Conservation (phyloP, 2,888 invertebrate genomes). For the Dicroscelio sp. region DNA sequence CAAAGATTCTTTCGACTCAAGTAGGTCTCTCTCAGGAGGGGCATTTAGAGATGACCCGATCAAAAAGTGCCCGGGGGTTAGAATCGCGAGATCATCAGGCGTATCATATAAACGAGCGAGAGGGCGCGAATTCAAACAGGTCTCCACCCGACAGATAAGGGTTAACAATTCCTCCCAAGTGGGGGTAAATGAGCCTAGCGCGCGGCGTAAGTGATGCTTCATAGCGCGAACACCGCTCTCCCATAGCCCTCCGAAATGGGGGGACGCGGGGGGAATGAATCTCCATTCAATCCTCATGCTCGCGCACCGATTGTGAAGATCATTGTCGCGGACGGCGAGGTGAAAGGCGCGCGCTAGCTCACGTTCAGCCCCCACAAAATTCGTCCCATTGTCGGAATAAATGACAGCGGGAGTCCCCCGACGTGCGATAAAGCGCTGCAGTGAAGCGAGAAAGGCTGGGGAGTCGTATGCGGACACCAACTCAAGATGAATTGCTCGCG, state of each 20-base stretch:
- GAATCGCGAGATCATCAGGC: not conserved
- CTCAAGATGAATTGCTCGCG: not conserved
- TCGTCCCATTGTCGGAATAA: not conserved
- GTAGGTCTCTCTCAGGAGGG: not conserved
- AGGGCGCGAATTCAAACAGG: not conserved
- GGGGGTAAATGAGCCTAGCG: not conserved
- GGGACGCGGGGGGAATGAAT: not conserved
- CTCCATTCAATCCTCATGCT: not conserved
- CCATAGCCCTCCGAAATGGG: not conserved
- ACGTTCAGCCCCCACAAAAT: not conserved
- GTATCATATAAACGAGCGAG: not conserved
- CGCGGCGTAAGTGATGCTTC: not conserved
- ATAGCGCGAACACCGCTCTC: not conserved
- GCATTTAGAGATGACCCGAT: not conserved
- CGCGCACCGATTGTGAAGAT: not conserved
- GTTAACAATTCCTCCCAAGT: not conserved
- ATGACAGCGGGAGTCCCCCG: not conserved
- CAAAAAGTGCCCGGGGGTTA: conserved; percentile 2
- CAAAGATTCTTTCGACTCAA: not conserved
- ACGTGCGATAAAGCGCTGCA: not conserved
- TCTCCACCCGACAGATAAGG: not conserved
- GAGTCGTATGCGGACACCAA: not conserved
- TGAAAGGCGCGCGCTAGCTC: not conserved
- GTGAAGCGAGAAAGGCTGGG: not conserved
- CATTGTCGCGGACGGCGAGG: not conserved